phyloP scores from a whole-genome alignment of 2,888 invertebrate species.

The Nomada fabriciana region DNA sequence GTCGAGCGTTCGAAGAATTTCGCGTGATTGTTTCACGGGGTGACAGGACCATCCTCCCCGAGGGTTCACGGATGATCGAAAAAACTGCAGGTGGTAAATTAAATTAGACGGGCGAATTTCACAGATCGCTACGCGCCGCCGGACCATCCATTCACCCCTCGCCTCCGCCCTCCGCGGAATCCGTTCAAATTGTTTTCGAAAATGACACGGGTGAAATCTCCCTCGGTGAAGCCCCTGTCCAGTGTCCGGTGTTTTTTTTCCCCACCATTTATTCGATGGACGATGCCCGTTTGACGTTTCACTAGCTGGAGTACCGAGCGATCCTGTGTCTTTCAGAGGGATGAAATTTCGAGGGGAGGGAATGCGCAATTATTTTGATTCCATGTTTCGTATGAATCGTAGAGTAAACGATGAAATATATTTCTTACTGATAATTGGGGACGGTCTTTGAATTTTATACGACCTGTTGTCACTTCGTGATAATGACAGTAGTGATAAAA shows the following conservation, averaged over 20 bases:
- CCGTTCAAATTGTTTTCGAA: constrained; percentile 30
- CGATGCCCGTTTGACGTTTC: not conserved
- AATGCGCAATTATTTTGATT: not conserved
- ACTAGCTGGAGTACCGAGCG: not conserved
- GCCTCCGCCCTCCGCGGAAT: not conserved
- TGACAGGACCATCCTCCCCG: constrained; percentile 27
- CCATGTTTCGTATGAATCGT: too few species aligned
- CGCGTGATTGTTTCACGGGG: constrained; percentile 25
- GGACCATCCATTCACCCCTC: not conserved
- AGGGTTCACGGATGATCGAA: constrained; percentile 49
- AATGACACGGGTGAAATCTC: constrained; percentile 16
- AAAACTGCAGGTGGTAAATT: constrained; percentile 40
- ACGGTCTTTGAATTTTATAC: too few species aligned
- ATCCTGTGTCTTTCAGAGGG: too few species aligned
- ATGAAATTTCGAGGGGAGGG: not conserved
- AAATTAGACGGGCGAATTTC: constrained; percentile 61
- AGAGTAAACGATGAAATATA: too few species aligned
- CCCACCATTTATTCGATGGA: not conserved
- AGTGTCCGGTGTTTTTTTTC: not conserved
- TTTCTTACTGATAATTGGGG: too few species aligned
- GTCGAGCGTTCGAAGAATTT: constrained; percentile 21
- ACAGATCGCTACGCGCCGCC: constrained; percentile 44
- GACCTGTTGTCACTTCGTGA: too few species aligned
- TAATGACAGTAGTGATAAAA: too few species aligned
- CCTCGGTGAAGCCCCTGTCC: not conserved